Base-by-base conservation (phyloP, 2,797 vertebrate species). In the Rousettus madagascariensis region DNA sequence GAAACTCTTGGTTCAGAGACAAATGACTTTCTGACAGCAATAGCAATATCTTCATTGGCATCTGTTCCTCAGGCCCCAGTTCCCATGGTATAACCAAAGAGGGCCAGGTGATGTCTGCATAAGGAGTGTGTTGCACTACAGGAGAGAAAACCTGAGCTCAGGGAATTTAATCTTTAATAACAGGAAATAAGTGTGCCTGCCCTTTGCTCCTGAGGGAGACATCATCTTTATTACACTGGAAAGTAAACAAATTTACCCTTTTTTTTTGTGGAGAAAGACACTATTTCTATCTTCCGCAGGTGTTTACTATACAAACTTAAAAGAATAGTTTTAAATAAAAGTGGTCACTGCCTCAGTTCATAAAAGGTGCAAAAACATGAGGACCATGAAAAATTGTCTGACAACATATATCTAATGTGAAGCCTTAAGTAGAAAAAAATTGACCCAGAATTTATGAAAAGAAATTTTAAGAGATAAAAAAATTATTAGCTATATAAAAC, bases 291-390 rank as follows among this genome's bases (percentile, higher is more conserved):
- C 46, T 87, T 74, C 13, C n/a, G 86, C 86, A 68, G 30, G 17
- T 93, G 10, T 79, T 94, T 55, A 74, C n/a, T 55, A 16, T 71
- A 86, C 43, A 65, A 61, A 26, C 22, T 43, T 92, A 46, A 94
- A 92, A 87, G 10, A 41, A 65, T 36, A 84, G 19, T 84, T 96
- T 88, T 63, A 88, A 85, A 94, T 68, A 94, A 88, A 87, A 51
- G 51, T 19, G 61, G 16, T 87, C 17, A 36, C 41, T 95, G 33
- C 3, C 16, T 63, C 9, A n/a, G 16, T 33, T 69, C 26, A 65
- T 65, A 63, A 90, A 61, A 75, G 2, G 10, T 61, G 22, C 9
- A 53, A 77, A 61, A 86, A 55, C 2, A 51, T 16, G 12, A 72
- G 15, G 6, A 6, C 20, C 6, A 3, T 19, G 49, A n/a, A 72